Evolutionary conservation across 2,797 vertebrate genomes (phyloP).

Genomic region (Sebastes matsubarae): DNA sequence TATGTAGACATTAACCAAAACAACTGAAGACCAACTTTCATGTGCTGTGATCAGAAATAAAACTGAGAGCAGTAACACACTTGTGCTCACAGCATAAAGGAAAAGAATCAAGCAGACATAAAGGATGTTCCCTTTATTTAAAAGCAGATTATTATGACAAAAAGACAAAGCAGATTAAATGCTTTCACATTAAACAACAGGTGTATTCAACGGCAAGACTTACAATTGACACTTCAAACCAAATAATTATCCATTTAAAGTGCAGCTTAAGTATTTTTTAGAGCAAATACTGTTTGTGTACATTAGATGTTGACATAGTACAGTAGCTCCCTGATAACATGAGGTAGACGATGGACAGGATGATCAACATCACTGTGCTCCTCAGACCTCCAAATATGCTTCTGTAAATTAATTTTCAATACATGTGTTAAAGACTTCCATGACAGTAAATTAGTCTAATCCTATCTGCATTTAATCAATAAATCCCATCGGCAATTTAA

Average conservation of each 20-base stretch:
- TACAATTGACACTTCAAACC: background rate
- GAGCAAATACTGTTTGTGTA: background rate
- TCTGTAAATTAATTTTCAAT: background rate
- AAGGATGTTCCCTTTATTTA: background rate
- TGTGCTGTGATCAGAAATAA: background rate
- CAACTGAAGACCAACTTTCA: background rate
- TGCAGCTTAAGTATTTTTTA: background rate
- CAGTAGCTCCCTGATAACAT: background rate
- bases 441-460: background rate
- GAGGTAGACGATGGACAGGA: conserved; percentile 6
- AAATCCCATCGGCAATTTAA: background rate
- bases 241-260: background rate
- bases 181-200: background rate
- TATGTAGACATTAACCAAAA: background rate
- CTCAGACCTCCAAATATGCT: background rate
- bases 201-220: background rate
- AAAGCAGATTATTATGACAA: background rate
- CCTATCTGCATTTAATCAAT: background rate
- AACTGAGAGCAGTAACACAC: too few species aligned
- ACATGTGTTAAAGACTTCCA: background rate
- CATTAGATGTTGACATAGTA: background rate
- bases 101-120: background rate
- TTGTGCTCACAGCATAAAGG: too few species aligned
- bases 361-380: background rate
- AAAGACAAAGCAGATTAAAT: background rate